Percentiles rank a stretch among this genome's conserved stretches.
phyloP scores from a whole-genome alignment of 2,888 invertebrate species.

The Aleiodes alternator region DNA sequence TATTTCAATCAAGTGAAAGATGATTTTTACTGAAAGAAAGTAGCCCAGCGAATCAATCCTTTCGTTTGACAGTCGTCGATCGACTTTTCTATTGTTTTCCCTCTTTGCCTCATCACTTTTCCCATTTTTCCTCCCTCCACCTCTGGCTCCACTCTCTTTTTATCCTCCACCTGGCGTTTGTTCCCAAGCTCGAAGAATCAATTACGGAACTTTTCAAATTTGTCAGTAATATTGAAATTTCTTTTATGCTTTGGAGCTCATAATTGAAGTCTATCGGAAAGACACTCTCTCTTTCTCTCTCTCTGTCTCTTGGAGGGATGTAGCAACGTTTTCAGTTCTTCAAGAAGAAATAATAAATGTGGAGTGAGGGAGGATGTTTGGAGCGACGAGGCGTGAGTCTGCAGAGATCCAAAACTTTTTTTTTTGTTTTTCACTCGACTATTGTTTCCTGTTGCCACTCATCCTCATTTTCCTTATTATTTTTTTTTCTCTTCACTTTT shows the following conservation, averaged over 20 bases:
- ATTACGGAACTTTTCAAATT: conserved; percentile 75
- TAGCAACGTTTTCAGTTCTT: conserved; percentile 49
- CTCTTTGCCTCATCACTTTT: conserved; percentile 50
- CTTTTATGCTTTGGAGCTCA: conserved; percentile 71
- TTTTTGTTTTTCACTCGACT: conserved; percentile 72
- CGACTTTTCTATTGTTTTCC: conserved; percentile 59
- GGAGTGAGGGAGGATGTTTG: conserved; percentile 50
- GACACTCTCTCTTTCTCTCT: conserved; percentile 40
- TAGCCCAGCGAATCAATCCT: conserved; percentile 64
- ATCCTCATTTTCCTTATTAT: conserved; percentile 43
- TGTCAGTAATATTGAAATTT: conserved; percentile 75
- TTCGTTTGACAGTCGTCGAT: conserved; percentile 63
- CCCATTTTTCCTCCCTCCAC: conserved; percentile 6
- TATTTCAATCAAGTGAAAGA: not conserved
- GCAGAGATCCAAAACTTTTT: conserved; percentile 58
- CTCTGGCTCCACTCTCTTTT: conserved; percentile 46
- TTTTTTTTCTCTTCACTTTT: conserved; percentile 36
- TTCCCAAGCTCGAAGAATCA: conserved; percentile 66
- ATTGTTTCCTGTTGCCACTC: conserved; percentile 70
- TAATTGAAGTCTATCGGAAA: conserved; percentile 73
- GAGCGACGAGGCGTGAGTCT: conserved; percentile 48
- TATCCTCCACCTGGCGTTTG: conserved; percentile 32
- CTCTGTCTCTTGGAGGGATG: conserved; percentile 56
- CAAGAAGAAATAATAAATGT: conserved; percentile 47
- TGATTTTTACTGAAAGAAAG: not conserved